Conservation (phyloP, 2,888 invertebrate genomes). For the Cylloceria caligata region DNA sequence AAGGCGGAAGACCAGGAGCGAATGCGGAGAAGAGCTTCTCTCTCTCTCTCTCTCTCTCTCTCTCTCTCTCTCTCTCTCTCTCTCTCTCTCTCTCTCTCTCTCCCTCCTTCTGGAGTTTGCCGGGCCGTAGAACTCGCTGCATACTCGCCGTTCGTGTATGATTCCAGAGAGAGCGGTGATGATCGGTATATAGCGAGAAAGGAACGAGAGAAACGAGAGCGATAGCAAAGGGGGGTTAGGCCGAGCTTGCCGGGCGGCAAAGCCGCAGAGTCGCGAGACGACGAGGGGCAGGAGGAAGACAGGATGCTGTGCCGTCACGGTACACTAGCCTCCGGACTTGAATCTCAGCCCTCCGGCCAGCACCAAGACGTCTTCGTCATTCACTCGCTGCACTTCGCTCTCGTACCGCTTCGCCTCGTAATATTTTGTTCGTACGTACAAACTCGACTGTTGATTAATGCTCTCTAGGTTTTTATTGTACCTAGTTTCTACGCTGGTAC, state of each 20-base stretch:
- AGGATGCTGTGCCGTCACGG: slow-evolving; percentile 82
- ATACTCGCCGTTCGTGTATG: slow-evolving; percentile 55
- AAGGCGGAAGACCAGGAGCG: slow-evolving; percentile 72
- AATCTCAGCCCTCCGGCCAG: slow-evolving; percentile 69
- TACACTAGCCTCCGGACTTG: slow-evolving; percentile 74
- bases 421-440: slow-evolving; percentile 41
- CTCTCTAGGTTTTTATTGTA: background rate
- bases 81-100: slow-evolving; percentile 29
- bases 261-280: slow-evolving; percentile 69
- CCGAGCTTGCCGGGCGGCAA: slow-evolving; percentile 24
- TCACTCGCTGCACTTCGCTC: slow-evolving; percentile 43
- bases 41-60: slow-evolving; percentile 37
- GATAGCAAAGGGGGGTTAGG: slow-evolving; percentile 28
- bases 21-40: slow-evolving; percentile 33
- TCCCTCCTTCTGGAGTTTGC: background rate
- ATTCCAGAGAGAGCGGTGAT: slow-evolving; percentile 60
- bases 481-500: background rate
- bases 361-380: slow-evolving; percentile 65
- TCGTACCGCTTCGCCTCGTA: slow-evolving; percentile 23
- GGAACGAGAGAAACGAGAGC: slow-evolving; percentile 62
- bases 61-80: slow-evolving; percentile 12
- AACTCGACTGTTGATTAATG: slow-evolving; percentile 55
- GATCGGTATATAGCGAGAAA: slow-evolving; percentile 57
- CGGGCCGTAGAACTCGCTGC: slow-evolving; percentile 4
- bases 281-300: slow-evolving; percentile 75